Percentiles rank a stretch among this genome's conserved stretches.
These are phyloP conservation scores for Hyperoplus immaculatus DNA, from an alignment of 2,797 vertebrate species.

Conservation along the genomic window DNA sequence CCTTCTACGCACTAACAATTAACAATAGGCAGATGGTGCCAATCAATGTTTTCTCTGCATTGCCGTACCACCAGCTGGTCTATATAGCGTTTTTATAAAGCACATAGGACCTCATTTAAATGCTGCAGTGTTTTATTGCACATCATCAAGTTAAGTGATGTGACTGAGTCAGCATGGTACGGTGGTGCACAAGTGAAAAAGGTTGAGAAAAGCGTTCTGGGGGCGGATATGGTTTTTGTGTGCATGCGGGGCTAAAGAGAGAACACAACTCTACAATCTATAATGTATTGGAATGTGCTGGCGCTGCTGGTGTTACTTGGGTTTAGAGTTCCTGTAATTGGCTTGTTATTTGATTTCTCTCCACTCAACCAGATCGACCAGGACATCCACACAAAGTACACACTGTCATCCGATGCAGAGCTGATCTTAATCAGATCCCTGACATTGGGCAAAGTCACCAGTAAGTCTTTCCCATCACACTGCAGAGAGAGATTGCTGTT, in stretches of 20 bases:
- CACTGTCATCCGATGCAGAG: conserved; percentile 90
- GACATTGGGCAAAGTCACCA: conserved; percentile 92
- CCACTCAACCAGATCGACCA: conserved; percentile 90
- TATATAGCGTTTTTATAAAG: conserved; percentile 23
- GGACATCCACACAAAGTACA: conserved; percentile 90
- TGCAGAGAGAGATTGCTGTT: background rate
- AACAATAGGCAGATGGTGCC: background rate
- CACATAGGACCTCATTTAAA: conserved; percentile 27
- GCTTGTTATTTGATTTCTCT: conserved; percentile 78
- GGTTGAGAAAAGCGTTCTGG: conserved; percentile 51
- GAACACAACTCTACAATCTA: conserved; percentile 65
- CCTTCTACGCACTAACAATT: background rate
- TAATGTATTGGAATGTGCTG: conserved; percentile 63
- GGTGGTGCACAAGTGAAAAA: background rate
- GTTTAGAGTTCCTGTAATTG: conserved; percentile 79
- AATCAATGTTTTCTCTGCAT: conserved; percentile 14
- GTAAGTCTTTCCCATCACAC: conserved; percentile 80
- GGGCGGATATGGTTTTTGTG: conserved; percentile 56
- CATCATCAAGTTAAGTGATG: conserved; percentile 56
- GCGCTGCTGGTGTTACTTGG: conserved; percentile 52
- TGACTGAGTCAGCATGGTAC: conserved; percentile 42
- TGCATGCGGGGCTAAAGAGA: conserved; percentile 11
- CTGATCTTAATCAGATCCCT: conserved; percentile 91
- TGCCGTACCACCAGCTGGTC: conserved; percentile 5
- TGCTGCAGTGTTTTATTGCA: conserved; percentile 46